Conservation (phyloP, 2,797 vertebrate species). For the Anas georgica region DNA sequence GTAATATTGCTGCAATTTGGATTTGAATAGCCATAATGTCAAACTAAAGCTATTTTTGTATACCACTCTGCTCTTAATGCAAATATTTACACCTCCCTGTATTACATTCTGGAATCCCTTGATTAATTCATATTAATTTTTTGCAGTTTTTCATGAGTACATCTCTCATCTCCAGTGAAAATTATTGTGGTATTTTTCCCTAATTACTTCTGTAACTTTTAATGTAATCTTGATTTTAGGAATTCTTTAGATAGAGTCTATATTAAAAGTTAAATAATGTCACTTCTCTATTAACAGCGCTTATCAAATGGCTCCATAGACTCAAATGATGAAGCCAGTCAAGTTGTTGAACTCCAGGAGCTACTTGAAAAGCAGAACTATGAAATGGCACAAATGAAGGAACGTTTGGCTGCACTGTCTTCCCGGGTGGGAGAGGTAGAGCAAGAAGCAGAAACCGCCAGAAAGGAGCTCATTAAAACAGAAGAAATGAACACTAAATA, state of each 20-base stretch:
- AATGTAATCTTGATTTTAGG: neutral
- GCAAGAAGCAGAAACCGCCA: conserved; percentile 95
- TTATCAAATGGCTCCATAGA: conserved; percentile 96
- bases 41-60: neutral
- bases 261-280: neutral
- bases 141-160: neutral
- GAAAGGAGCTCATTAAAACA: conserved; percentile 97
- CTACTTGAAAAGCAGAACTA: conserved; percentile 98
- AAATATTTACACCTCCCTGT: neutral
- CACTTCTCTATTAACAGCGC: conserved; percentile 79
- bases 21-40: neutral
- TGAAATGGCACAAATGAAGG: conserved; percentile 98
- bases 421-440: conserved; percentile 96
- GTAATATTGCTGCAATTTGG: neutral
- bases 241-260: neutral
- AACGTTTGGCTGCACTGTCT: conserved; percentile 93
- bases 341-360: conserved; percentile 96
- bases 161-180: neutral
- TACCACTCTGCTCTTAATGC: neutral
- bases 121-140: neutral
- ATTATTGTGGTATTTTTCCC: neutral
- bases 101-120: neutral
- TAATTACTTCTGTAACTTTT: neutral
- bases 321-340: conserved; percentile 91
- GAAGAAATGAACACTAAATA: conserved; percentile 98